Conservation (phyloP, 35 echinoderm and acorn worm species). For the Heliocidaris tuberculata region DNA sequence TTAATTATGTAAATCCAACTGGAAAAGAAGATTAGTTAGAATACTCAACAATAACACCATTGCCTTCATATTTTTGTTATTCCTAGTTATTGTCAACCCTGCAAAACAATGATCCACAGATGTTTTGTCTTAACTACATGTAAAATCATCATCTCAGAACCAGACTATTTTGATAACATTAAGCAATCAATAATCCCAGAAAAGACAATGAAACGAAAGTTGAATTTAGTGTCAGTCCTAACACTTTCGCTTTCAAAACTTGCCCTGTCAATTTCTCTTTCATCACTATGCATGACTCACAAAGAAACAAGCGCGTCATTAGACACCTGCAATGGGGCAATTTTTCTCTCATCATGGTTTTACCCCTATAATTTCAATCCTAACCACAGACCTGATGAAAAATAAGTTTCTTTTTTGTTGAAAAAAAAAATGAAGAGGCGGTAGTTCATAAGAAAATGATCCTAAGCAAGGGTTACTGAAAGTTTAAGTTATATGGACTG, state of each 20-base stretch:
- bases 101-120: background rate
- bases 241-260: background rate
- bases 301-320: background rate
- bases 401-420: background rate
- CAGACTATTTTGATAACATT: background rate
- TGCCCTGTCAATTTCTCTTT: background rate
- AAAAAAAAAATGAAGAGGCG: background rate
- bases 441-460: background rate
- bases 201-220: background rate
- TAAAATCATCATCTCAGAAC: background rate
- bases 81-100: background rate
- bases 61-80: background rate
- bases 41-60: background rate
- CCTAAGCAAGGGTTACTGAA: too few species aligned
- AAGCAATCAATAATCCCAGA: background rate
- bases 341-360: background rate
- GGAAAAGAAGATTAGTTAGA: background rate
- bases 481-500: too few species aligned
- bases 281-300: background rate
- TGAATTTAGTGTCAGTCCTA: background rate
- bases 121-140: background rate
- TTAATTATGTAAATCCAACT: slow-evolving; percentile 7
- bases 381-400: slow-evolving; percentile 9
- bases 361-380: background rate
- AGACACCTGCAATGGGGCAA: background rate